A percentile compares a stretch with the other conserved stretches of the same genome.
Conservation (phyloP, 1,140 invertebrate genomes). For the Drosophila teissieri region DNA sequence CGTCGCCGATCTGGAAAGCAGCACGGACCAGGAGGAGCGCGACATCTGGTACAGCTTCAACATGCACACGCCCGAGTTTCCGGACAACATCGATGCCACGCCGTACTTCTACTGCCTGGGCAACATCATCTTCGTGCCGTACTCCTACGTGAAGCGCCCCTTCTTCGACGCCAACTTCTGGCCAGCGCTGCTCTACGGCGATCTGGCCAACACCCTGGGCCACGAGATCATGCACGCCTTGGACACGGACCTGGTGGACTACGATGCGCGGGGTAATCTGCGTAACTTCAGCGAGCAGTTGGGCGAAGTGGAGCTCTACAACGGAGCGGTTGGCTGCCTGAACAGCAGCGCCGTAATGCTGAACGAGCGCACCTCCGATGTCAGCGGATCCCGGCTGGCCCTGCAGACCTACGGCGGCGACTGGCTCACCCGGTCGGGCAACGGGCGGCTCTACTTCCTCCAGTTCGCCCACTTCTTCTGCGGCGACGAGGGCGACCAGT, state of each 20-base stretch:
- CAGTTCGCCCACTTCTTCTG: constrained; percentile 80
- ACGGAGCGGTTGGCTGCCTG: constrained; percentile 40
- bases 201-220: constrained; percentile 71
- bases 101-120: constrained; percentile 74
- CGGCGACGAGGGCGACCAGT: constrained; percentile 85
- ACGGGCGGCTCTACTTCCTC: constrained; percentile 65
- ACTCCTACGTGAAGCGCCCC: constrained; percentile 69
- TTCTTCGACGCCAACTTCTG: constrained; percentile 66
- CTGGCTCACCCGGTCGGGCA: constrained; percentile 12
- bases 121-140: constrained; percentile 73
- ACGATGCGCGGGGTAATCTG: constrained; percentile 58
- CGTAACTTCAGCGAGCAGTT: constrained; percentile 61
- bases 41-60: constrained; percentile 70
- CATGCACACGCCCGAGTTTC: constrained; percentile 60
- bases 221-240: constrained; percentile 75
- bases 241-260: constrained; percentile 66
- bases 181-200: constrained; percentile 68
- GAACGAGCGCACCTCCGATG: constrained; percentile 65
- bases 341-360: constrained; percentile 47
- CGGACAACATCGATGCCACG: constrained; percentile 70
- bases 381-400: constrained; percentile 72
- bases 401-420: constrained; percentile 54
- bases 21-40: constrained; percentile 7
- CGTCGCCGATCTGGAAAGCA: constrained; percentile 47
- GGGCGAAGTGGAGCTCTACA: constrained; percentile 25